Evolutionary conservation across 92 coral and sea anemone genomes (phyloP).

Genomic region (Muricea muricata): DNA sequence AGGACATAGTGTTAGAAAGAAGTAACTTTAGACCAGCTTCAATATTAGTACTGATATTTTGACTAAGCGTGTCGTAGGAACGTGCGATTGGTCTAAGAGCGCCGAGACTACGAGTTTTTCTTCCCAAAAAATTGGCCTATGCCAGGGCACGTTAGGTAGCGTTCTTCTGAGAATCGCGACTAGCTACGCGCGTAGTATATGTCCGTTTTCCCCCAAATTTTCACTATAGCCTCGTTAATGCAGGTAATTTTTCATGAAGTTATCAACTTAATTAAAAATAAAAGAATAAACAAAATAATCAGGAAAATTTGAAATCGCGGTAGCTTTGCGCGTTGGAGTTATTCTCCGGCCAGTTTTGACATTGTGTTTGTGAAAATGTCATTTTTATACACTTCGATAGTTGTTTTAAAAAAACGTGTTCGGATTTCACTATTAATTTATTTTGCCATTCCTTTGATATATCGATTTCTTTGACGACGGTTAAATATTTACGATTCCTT

Average conservation of each 20-base stretch:
- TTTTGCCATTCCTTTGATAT: neutral
- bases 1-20: too few relatives aligned
- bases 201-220: neutral
- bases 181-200: neutral
- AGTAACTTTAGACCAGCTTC: too few relatives aligned
- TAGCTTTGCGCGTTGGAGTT: neutral
- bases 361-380: neutral
- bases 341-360: neutral
- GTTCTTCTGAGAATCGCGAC: neutral
- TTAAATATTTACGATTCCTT: neutral
- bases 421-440: neutral
- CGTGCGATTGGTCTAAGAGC: too few relatives aligned
- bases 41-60: too few relatives aligned
- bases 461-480: neutral
- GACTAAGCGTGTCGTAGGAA: too few relatives aligned
- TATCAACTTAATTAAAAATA: neutral
- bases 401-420: neutral
- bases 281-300: neutral
- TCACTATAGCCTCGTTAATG: neutral
- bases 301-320: neutral
- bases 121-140: too few relatives aligned
- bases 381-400: neutral
- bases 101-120: too few relatives aligned
- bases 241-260: neutral
- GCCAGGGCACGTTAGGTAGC: neutral